A percentile compares a stretch with the other conserved stretches of the same genome.
Conservation (phyloP, 2,113 vertebrate genomes). For the Delphinapterus leucas region DNA sequence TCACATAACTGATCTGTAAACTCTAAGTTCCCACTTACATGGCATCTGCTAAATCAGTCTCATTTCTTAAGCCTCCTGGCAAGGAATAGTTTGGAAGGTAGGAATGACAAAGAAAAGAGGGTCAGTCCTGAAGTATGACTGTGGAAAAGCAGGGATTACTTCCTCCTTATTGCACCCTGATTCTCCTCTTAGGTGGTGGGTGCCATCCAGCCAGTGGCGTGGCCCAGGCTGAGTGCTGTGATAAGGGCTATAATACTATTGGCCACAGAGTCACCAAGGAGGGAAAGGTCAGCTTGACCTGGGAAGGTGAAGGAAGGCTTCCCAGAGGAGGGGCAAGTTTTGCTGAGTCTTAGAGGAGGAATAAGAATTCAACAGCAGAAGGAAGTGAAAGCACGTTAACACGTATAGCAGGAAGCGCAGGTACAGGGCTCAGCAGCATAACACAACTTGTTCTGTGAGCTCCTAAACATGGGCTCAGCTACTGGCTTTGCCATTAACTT, state of each 20-base stretch:
- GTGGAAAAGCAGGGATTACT: not conserved
- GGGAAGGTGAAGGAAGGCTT: not conserved
- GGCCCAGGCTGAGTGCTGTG: not conserved
- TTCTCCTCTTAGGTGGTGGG: not conserved
- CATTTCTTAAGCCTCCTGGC: not conserved
- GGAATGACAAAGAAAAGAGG: not conserved
- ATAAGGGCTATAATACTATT: not conserved
- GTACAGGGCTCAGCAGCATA: not conserved
- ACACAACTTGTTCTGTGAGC: not conserved
- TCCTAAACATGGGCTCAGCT: not conserved
- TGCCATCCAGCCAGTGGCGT: accelerated
- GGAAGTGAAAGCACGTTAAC: not conserved
- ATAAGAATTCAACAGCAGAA: not conserved
- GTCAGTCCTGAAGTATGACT: not conserved
- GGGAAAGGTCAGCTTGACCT: not conserved
- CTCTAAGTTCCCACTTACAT: not conserved
- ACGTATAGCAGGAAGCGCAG: not conserved
- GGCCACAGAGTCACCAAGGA: not conserved
- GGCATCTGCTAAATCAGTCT: not conserved
- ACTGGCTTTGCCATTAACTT: not conserved
- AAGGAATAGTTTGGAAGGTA: not conserved
- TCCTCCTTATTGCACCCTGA: not conserved
- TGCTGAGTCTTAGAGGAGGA: not conserved
- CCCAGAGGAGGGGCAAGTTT: not conserved
- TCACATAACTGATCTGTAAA: not conserved